Conservation (phyloP, 1,140 invertebrate genomes). For the Brachionus rotundiformis region DNA sequence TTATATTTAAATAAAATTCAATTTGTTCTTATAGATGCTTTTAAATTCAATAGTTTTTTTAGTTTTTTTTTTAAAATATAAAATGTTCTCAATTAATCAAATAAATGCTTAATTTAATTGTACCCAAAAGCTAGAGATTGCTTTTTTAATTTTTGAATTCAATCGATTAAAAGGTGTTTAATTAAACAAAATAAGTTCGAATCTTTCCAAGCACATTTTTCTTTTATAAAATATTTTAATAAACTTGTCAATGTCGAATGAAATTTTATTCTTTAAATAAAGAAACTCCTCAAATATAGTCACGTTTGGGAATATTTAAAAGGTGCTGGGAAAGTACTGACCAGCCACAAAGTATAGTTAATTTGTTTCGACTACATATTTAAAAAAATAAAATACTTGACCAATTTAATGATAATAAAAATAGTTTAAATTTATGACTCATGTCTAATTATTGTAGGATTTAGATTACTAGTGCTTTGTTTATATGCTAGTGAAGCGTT, state of each 20-base stretch:
- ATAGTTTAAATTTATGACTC: not conserved
- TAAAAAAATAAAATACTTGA: not conserved
- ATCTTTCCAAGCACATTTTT: not conserved
- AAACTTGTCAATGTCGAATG: not conserved
- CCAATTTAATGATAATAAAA: not conserved
- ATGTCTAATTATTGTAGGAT: not conserved
- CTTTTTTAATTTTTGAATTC: not conserved
- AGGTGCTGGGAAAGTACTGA: not conserved
- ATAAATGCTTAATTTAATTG: not conserved
- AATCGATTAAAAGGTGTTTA: not conserved
- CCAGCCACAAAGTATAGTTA: not conserved
- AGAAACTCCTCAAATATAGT: not conserved
- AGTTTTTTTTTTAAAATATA: not conserved
- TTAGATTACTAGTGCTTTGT: not conserved
- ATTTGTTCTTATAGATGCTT: slow-evolving; percentile 7
- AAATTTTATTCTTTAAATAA: not conserved
- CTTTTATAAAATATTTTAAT: not conserved
- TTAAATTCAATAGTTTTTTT: not conserved
- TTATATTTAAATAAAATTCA: not conserved
- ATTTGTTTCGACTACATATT: not conserved
- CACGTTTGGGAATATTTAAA: not conserved
- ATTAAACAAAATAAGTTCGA: not conserved
- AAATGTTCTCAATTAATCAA: not conserved
- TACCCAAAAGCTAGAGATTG: not conserved
- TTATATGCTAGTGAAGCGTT: not conserved